These are phyloP conservation scores for Meganola albula DNA, from an alignment of 2,888 invertebrate species.

Conservation along the genomic window DNA sequence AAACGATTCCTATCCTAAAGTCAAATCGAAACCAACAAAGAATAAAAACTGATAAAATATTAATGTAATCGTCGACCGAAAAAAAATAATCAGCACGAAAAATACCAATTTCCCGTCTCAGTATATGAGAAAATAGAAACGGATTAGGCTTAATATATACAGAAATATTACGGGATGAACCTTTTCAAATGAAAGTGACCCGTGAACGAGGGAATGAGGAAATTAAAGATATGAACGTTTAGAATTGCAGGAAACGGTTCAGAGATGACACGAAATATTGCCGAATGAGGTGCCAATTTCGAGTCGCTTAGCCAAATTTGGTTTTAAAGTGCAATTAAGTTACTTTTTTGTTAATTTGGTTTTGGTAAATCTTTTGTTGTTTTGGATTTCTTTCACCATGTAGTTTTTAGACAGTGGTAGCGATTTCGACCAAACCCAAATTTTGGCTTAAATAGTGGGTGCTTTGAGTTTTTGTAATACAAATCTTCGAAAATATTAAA, in stretches of 20 bases:
- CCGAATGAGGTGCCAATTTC: neutral
- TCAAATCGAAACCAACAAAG: slow-evolving; percentile 12
- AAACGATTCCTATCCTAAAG: too few relatives aligned
- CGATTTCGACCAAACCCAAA: too few relatives aligned
- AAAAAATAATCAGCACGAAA: slow-evolving; percentile 19
- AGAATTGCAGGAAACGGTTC: slow-evolving; percentile 32
- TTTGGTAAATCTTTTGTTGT: too few relatives aligned
- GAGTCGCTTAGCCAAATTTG: too few relatives aligned
- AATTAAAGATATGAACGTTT: slow-evolving; percentile 43
- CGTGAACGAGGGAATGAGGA: slow-evolving; percentile 34
- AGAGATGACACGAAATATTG: slow-evolving; percentile 17
- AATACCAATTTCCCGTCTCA: slow-evolving; percentile 26
- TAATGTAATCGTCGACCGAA: slow-evolving; percentile 6
- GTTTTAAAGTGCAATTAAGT: too few relatives aligned
- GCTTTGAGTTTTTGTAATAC: too few relatives aligned
- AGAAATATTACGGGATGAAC: slow-evolving; percentile 19
- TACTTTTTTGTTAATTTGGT: too few relatives aligned
- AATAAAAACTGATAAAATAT: slow-evolving; percentile 8
- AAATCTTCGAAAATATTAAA: too few relatives aligned
- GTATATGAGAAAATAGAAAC: slow-evolving; percentile 17
- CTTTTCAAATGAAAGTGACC: slow-evolving; percentile 31
- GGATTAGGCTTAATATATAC: slow-evolving; percentile 8
- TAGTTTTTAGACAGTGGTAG: too few relatives aligned
- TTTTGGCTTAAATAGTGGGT: too few relatives aligned
- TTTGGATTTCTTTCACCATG: too few relatives aligned